These are phyloP conservation scores for Mesocentrotus franciscanus DNA, from an alignment of 53 echinoderm and acorn worm genomes.

Conservation along the genomic window DNA sequence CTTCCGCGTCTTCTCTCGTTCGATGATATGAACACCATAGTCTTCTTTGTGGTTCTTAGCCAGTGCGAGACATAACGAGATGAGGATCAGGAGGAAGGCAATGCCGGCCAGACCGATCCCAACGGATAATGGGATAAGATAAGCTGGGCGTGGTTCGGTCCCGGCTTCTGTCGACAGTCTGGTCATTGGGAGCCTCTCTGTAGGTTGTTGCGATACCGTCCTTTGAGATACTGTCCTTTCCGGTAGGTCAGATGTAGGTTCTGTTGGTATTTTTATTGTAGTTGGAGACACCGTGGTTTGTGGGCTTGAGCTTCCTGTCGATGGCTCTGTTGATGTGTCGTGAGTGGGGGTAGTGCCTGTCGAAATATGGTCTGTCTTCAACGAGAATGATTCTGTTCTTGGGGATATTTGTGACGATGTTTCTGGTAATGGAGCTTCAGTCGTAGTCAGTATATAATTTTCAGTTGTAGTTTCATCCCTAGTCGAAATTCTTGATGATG, in stretches of 20 bases:
- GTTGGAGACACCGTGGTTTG: background rate
- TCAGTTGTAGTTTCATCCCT: background rate
- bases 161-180: background rate
- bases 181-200: background rate
- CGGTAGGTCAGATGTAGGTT: background rate
- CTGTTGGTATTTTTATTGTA: background rate
- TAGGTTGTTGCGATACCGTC: background rate
- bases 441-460: background rate
- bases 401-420: background rate
- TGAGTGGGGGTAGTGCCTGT: background rate
- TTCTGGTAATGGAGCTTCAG: background rate
- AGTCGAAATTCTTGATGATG: background rate
- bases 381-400: background rate
- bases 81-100: constrained; percentile 10
- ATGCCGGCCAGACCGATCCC: background rate
- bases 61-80: background rate
- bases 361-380: background rate
- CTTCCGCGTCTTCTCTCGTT: background rate
- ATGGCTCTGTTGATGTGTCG: background rate
- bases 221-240: too few species aligned
- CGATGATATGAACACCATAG: constrained; percentile 15
- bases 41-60: background rate
- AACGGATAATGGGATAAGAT: constrained; percentile 20
- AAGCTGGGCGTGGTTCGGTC: background rate
- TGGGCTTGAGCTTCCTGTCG: background rate